phyloP scores from a whole-genome alignment of 2,888 invertebrate genomes.

The Automeris io region DNA sequence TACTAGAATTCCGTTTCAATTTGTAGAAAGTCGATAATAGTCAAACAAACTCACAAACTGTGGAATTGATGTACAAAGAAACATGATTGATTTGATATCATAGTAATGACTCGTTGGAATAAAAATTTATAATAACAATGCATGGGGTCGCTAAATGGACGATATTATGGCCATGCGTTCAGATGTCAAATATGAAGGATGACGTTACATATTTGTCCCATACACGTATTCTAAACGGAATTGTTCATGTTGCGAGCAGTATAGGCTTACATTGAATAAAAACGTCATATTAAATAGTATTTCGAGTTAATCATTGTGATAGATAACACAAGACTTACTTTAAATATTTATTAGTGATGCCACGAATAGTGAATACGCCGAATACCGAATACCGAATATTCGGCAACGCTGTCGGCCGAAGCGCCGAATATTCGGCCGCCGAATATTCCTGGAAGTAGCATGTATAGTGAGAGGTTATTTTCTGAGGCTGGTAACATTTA shows the following conservation, averaged over 20 bases:
- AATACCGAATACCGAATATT: no score
- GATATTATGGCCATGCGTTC: conserved; percentile 50
- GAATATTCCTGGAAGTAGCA: no score
- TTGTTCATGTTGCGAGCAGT: conserved; percentile 22
- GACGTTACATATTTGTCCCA: conserved; percentile 49
- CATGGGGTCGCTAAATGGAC: conserved; percentile 58
- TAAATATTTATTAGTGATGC: conserved; percentile 19
- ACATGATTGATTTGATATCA: conserved; percentile 55
- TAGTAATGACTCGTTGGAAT: conserved; percentile 50
- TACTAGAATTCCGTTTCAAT: conserved; percentile 46
- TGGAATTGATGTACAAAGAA: conserved; percentile 29
- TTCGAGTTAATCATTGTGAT: conserved; percentile 30
- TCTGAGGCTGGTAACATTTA: no score
- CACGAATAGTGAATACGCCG: no score
- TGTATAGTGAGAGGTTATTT: no score
- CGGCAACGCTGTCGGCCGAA: no score
- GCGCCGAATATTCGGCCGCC: no score
- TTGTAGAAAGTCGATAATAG: conserved; percentile 63
- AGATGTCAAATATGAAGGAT: conserved; percentile 64
- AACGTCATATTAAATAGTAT: conserved; percentile 35
- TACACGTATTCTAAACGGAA: conserved; percentile 45
- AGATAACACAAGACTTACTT: conserved; percentile 17
- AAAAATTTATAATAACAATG: conserved; percentile 47
- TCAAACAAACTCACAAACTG: conserved; percentile 26
- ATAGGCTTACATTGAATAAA: no score